A percentile compares a stretch with the other conserved stretches of the same genome.
Evolutionary conservation across 2,888 invertebrate genomes (phyloP).

Genomic region (Eledone cirrhosa): DNA sequence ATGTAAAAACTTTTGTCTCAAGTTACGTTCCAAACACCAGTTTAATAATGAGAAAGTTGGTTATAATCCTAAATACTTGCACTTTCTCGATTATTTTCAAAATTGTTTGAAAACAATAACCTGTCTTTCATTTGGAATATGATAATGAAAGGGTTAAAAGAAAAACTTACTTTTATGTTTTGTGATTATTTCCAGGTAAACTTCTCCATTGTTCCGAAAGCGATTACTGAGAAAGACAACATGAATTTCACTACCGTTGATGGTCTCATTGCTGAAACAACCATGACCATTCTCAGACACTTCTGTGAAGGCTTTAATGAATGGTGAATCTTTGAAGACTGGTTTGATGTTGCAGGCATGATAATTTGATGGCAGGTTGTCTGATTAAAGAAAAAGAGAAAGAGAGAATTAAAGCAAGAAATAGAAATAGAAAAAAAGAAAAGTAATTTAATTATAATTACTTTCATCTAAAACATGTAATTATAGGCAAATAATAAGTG

Average conservation of each 20-base stretch:
- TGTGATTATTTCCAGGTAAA: conserved; percentile 10
- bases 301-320: conserved; percentile 17
- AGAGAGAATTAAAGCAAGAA: neutral
- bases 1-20: too few species aligned
- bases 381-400: neutral
- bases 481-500: too few species aligned
- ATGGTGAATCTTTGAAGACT: conserved; percentile 15
- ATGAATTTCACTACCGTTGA: neutral
- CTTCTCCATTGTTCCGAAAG: neutral
- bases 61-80: too few species aligned
- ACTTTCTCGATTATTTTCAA: too few species aligned
- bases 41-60: too few species aligned
- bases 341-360: neutral
- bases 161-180: neutral
- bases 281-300: conserved; percentile 8
- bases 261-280: neutral
- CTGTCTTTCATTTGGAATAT: too few species aligned
- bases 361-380: neutral
- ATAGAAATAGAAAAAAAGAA: neutral
- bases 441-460: neutral
- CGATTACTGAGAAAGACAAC: conserved; percentile 9
- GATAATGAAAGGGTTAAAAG: neutral
- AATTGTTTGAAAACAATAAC: too few species aligned
- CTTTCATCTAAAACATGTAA: neutral
- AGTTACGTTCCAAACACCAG: too few species aligned